Base-by-base conservation (phyloP, 2,113 vertebrate genomes). In the Lasiurus borealis region DNA sequence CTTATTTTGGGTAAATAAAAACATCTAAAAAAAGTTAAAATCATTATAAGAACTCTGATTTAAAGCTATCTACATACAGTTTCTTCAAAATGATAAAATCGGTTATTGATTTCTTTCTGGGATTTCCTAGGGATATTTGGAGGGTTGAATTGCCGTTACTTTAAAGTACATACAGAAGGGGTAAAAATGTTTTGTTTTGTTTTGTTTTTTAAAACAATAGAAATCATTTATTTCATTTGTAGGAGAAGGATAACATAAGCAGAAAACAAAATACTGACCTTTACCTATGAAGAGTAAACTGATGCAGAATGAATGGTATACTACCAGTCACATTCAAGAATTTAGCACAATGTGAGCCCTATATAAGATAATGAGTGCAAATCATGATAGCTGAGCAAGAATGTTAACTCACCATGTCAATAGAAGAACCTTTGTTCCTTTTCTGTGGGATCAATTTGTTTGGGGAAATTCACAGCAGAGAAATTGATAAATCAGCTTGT, bases 401-500 rank as follows among this genome's bases (percentile, higher is more conserved):
- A 90, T 62, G 25, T 86, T 88, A 82, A 80, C 21, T 82, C 92
- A 68, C 64, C 34, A 5, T 44, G n/a, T 94, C 85, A 95, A 48
- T 0, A 2, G 25, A 36, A 95, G 59, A 94, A 77, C 25, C 73
- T 86, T 85, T 85, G 81, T 90, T 90, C 69, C 71, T 93, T 81
- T 83, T 54, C 64, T 19, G 9, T 0, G 57, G 84, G 78, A 96
- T 93, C 29, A 77, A 40, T 46, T 96, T 97, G 93, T 82, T 80
- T 96, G 23, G 25, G 91, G 76, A 91, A 83, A 46, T 90, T 96
- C 86, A 89, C 15, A 40, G 71, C 34, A 93, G 46, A 93, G 34
- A 7, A 96, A 85, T 3, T 97, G 95, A 96, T 96, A 96, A 95
- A 91, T 95, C 54, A 94, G 75, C 84, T 57, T 93, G 78, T 78